Conservation (phyloP, 2,113 vertebrate genomes). For the Neolamprologus devosi region DNA sequence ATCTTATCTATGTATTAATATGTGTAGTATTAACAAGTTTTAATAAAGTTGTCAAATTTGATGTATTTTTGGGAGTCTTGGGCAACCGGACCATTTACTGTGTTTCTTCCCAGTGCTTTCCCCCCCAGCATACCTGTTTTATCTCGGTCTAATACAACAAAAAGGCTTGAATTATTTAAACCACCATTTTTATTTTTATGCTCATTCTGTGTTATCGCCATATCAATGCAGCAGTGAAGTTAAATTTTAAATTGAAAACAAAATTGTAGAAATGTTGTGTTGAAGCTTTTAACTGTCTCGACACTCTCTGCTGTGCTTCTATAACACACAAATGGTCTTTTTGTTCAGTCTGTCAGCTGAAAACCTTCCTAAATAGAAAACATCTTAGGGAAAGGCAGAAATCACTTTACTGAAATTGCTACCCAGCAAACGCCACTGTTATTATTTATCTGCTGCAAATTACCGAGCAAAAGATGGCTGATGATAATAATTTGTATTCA, state of each 20-base stretch:
- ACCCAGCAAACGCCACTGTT: background rate
- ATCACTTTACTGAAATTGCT: background rate
- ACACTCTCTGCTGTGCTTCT: background rate
- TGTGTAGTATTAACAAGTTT: background rate
- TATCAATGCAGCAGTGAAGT: background rate
- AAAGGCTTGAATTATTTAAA: background rate
- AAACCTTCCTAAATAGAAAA: background rate
- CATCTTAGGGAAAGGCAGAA: background rate
- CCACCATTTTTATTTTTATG: background rate
- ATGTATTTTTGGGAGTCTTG: background rate
- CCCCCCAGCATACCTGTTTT: background rate
- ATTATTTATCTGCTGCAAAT: background rate
- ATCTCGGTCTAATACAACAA: background rate
- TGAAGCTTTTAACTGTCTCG: background rate
- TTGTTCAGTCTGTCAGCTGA: background rate
- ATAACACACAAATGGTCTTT: background rate
- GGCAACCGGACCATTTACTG: rapidly evolving
- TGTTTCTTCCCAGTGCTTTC: background rate
- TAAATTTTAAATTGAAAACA: background rate
- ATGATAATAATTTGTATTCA: background rate
- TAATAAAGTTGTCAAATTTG: background rate
- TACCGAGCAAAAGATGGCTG: background rate
- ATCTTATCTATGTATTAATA: background rate
- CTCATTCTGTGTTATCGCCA: background rate
- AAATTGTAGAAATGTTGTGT: background rate